Base-by-base conservation (phyloP, 2,113 vertebrate genomes). In the Trematocara unimaculatum region DNA sequence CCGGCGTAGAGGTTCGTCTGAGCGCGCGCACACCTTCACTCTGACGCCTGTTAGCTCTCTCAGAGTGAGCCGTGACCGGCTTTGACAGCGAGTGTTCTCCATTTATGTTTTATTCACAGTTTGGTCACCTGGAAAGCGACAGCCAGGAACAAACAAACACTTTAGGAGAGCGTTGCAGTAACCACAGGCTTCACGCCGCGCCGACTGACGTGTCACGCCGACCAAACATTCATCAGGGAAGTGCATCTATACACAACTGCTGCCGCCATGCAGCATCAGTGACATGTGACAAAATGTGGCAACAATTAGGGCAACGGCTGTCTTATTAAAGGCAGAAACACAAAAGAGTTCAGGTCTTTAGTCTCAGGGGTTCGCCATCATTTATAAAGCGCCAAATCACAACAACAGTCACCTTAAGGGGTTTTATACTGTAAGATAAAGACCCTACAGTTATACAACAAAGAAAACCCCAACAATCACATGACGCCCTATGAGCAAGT, bases 31-130 rank as follows among this genome's bases (percentile, higher is more conserved):
- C 23, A 82, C 53, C 2, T 4, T 42, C 7, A n/a, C 31, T 62
- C 47, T 4, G 2, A 26, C 8, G 31, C 67, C 40, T 85, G 49
- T 84, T 33, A 79, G 60, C 49, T 53, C 58, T 83, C 13, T 70
- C 14, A 77, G 72, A 38, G 26, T 3, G 15, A 49, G 45, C 26
- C 2, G 5, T 14, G 31, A 67, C 7, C 7, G 2, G 53, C 23
- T 84, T 23, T 89, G 87, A 88, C 82, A 85, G 89, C 13, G 4
- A 81, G 72, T 29, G 55, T 53, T 84, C 62, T 82, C 51, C 12
- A 54, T 91, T 85, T 85, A 89, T 89, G 91, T 91, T 92, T 92
- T 88, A 88, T 92, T 93, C 91, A 88, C 84, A 64, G 72, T 84
- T 84, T 83, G 82, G 86, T 93, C 90, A 88, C 83, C 87, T 90